Evolutionary conservation across 2,888 invertebrate species (phyloP).

Genomic region (Pocota personata): DNA sequence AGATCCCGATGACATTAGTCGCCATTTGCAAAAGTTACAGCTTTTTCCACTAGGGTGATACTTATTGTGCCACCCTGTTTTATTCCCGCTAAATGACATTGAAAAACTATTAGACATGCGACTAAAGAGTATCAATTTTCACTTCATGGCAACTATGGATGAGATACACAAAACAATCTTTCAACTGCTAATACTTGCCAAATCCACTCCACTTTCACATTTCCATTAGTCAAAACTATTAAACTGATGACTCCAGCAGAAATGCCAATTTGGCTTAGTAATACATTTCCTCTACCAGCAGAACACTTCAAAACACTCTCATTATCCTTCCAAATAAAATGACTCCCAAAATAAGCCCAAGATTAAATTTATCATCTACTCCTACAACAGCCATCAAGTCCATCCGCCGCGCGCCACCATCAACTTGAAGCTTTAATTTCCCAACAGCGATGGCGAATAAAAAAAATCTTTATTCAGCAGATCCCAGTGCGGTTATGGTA

Average conservation of each 20-base stretch:
- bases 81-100: too few species aligned
- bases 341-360: constrained; percentile 46
- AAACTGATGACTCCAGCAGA: not conserved
- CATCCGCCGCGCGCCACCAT: not conserved
- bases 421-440: constrained; percentile 40
- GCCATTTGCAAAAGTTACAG: too few species aligned
- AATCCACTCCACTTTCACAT: too few species aligned
- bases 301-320: constrained; percentile 24
- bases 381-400: not conserved
- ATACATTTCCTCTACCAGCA: not conserved
- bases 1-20: too few species aligned
- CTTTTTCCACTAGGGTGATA: too few species aligned
- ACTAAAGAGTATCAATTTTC: too few species aligned
- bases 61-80: too few species aligned
- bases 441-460: not conserved
- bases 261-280: not conserved
- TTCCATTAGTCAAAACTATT: not conserved
- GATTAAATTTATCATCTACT: constrained; percentile 60
- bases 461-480: constrained; percentile 43
- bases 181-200: too few species aligned
- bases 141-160: too few species aligned
- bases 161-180: too few species aligned
- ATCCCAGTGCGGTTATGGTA: constrained; percentile 42
- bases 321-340: constrained; percentile 28
- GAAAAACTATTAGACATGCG: too few species aligned